Base-by-base conservation (phyloP, 2,113 vertebrate genomes). In the Microtus pennsylvanicus region DNA sequence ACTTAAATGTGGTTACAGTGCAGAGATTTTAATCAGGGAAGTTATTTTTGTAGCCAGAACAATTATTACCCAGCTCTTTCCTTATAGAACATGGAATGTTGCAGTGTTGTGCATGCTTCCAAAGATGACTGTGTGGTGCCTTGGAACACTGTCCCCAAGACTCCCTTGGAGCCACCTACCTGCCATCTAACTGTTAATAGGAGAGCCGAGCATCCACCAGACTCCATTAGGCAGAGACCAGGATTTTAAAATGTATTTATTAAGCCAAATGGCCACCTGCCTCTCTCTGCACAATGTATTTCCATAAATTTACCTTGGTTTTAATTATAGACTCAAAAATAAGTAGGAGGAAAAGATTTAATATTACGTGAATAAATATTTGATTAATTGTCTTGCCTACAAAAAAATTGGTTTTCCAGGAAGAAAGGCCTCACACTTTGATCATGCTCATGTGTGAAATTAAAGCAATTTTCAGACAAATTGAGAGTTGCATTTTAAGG, bases 101-200 rank as follows among this genome's bases (percentile, higher is more conserved):
- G 16, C 13, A 10, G 3, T 0, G 0, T 19, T 30, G 0, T 2
- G 24, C 5, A 1, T 14, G 7, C n/a, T 33, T 55, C 30, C 0
- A 3, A 24, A 30, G 52, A 24, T 4, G 16, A 4, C 19, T 21
- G 80, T 26, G 19, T 1, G 4, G 5, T 2, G n/a, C 7, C 9
- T 45, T 11, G 7, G 19, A 35, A 35, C 21, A 3, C 1, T 26
- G 33, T 58, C 67, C 7, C 52, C 1, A 7, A 63, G 77, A 2
- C 35, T 3, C 6, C 9, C n/a, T 55, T 5, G 24, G 24, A 13
- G 21, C n/a, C 47, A 52, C 75, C 21, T 16, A 1, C 17, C 16
- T 24, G 35, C 12, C 11, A 16, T 5, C 52, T 16, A 10, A 12
- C 77, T 7, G 35, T 19, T 67, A 69, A 7, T 13, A 47, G 61